Percentiles rank a stretch among this genome's conserved stretches.
Evolutionary conservation across 2,888 invertebrate species (phyloP).

Genomic region (Erebia aethiops): DNA sequence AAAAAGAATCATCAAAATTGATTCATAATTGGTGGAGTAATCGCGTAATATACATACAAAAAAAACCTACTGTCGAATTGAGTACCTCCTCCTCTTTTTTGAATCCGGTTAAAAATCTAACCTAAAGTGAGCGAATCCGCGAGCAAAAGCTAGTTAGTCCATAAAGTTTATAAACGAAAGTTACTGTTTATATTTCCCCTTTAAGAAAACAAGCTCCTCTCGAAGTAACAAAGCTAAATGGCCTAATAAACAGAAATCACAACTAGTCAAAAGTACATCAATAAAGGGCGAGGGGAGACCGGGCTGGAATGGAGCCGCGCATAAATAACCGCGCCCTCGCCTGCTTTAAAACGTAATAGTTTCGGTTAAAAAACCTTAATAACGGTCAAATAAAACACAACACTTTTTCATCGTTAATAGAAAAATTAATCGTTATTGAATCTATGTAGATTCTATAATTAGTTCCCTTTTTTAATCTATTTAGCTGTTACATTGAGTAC

Average conservation of each 20-base stretch:
- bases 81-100: no score
- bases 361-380: slow-evolving; percentile 27
- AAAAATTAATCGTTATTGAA: slow-evolving; percentile 9
- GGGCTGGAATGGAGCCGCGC: slow-evolving; percentile 58
- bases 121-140: no score
- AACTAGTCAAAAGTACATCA: slow-evolving; percentile 79
- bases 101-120: no score
- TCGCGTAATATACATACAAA: no score
- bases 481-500: no score
- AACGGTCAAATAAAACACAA: slow-evolving; percentile 23
- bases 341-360: slow-evolving; percentile 48
- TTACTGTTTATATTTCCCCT: slow-evolving; percentile 39
- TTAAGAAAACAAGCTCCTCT: slow-evolving; percentile 53
- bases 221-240: slow-evolving; percentile 65
- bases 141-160: no score
- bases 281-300: slow-evolving; percentile 62
- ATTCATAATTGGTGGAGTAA: no score
- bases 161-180: no score
- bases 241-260: slow-evolving; percentile 75
- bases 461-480: no score
- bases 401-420: slow-evolving; percentile 10
- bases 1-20: no score
- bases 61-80: no score
- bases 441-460: no score
- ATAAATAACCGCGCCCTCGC: slow-evolving; percentile 62